Evolutionary conservation across 53 echinoderm and acorn worm species (phyloP), one percentile per base, ranked within the genome.

Genomic region (Astropecten irregularis): DNA sequence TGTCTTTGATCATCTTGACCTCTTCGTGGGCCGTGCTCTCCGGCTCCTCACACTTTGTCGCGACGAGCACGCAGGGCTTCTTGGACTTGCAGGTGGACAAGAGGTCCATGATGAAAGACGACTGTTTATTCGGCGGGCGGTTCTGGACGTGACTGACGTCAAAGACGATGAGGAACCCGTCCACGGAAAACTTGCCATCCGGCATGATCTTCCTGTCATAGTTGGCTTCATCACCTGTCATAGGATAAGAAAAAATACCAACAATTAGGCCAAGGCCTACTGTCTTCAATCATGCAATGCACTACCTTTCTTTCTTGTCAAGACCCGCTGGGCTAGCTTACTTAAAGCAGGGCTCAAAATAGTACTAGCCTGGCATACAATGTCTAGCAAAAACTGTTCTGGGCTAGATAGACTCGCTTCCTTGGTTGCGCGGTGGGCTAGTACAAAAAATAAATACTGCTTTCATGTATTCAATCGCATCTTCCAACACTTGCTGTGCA

Each of bases 41-140:
- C 0, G 89, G 84, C 26, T 91, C 93, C 28, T 96, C 96, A n/a
- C 87, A 93, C 26, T 96, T 96, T 50, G 96, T 93, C 0, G 89
- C 93, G 1, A 88, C 93, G 13, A 96, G 72, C 2, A 96, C 87
- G 21, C 76, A 66, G 6, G 95, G 90, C 26, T 89, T 90, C 76
- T 86, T 93, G 39, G 93, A 71, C 68, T 90, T 96, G 19, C 51
- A 60, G 6, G 71, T 54, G 9, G 74, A 74, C 20, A 96, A 84
- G 29, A 72, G 66, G 0, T 66, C 59, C 77, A 69, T 22, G 85
- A 71, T 69, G 25, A 20, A 96, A 37, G 61, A 88, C 86, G 27
- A 89, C 93, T 96, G 96, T 37, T 89, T 83, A 48, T 77, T 68
- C 0, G 59, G 65, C 4, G 73, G 67, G 4, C 89, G 89, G 19